Evolutionary conservation across 2,113 vertebrate genomes (phyloP), one percentile per base, ranked within the genome.

Genomic region (Anser brachyrhynchus): DNA sequence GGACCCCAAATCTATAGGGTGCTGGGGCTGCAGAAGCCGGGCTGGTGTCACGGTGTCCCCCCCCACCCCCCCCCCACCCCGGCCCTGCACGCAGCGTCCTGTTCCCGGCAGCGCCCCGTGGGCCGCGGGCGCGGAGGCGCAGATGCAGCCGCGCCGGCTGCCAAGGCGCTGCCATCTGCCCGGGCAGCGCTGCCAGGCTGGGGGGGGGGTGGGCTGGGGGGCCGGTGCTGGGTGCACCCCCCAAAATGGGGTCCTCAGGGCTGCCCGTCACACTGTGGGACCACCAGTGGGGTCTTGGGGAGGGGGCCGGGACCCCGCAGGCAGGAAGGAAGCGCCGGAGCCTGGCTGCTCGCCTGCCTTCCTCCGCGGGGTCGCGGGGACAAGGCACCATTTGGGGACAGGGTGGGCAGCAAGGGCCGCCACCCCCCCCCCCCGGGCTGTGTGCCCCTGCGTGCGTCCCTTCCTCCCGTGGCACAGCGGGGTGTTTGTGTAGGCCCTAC

Each of bases 121-220:
- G 96, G 94, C 94, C 78, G 94, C 83, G 58, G 89, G 90, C 39
- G 44, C 33, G 44, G 82, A 95, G 95, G 90, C 94, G 1, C 94
- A 97, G 96, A 97, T 93, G 94, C 95, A 73, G 46, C 92, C 9
- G 52, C 4, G n/a, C 76, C 29, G 76, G 65, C 92, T 96, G 96
- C 96, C 95, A 92, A 95, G 78, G 90, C 55, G 9, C 94, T 93
- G 95, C 96, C 95, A 96, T 94, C 95, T 95, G 95, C 55, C 89
- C 87, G 73, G 19, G 4, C 19, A 3, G 93, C 59, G 93, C 92
- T 91, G 96, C 96, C 96, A 95, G 92, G 93, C 76, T 28, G 46
- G 76, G 61, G 71, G 41, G 90, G 44, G 51, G 15, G 14, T 9
- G 35, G 4, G 35, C 61, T 15, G 10, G 11, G 61, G 23, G 61